Evolutionary conservation across 2,797 vertebrate genomes (phyloP), one percentile per base, ranked within the genome.

Genomic region (Xenopus petersii): DNA sequence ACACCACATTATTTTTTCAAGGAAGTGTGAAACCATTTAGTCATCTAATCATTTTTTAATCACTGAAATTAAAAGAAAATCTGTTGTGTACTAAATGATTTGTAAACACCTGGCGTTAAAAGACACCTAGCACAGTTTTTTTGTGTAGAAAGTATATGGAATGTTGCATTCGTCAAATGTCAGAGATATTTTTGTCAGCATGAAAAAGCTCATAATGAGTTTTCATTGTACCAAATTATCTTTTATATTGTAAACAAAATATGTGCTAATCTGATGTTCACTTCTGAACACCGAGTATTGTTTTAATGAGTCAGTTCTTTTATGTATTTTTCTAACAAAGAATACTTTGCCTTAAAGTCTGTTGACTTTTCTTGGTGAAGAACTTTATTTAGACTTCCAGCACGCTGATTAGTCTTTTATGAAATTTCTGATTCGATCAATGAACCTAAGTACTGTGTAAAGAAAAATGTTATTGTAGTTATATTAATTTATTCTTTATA

Each of bases 121-220:
- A 56, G 16, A 17, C 54, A 56, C 54, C 54, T 56, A 17, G 7
- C n/a, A 17, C n/a, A 4, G 11, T 15, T 2, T 51, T 12, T 30
- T 30, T 16, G 13, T 56, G 5, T 56, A 56, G n/a, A 56, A 56
- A n/a, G 16, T 67, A 36, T 12, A 54, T 65, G 15, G 13, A 55
- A 26, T 17, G 12, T 51, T 51, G 49, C 54, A 26, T 60, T 60
- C 21, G 12, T 60, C 21, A 60, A 17, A 8, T 87, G 60, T 36
- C 26, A 30, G 26, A 30, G 26, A 30, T 30, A 30, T 30, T 30
- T 30, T 4, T 30, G 26, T 4, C 24, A 60, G 21, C 24, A 60
- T 10, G 24, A 24, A 24, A 60, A 24, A 6, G 58, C 17, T 60
- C 21, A 60, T 9, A 60, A 60, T 60, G 21, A 60, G 9, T 11